These are phyloP conservation scores for Pyrochroa serraticornis DNA, from an alignment of 2,888 invertebrate species.

Conservation along the genomic window DNA sequence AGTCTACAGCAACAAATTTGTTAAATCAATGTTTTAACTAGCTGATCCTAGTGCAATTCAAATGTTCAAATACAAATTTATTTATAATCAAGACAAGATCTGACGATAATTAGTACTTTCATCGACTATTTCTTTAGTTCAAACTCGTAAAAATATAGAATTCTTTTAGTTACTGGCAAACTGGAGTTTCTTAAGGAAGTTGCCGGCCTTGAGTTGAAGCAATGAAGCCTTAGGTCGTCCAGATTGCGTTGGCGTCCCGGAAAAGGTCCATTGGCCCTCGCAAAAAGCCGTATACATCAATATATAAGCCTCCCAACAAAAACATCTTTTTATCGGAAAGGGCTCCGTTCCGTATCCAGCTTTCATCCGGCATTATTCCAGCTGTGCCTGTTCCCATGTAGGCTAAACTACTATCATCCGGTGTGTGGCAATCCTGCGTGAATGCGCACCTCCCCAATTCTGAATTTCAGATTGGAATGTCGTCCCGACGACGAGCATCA, in stretches of 20 bases:
- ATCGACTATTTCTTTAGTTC: too few relatives aligned
- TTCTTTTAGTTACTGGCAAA: too few relatives aligned
- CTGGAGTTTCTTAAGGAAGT: too few relatives aligned
- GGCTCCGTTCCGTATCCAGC: conserved; percentile 13
- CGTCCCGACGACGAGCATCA: conserved; percentile 15
- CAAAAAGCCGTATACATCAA: conserved; percentile 1
- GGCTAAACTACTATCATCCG: conserved; percentile 21
- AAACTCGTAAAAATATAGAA: too few relatives aligned
- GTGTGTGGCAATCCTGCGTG: conserved; percentile 23
- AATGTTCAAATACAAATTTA: too few relatives aligned
- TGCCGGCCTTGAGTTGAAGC: too few relatives aligned
- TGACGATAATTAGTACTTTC: too few relatives aligned
- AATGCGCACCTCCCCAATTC: conserved; percentile 21
- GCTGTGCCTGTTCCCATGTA: conserved; percentile 25
- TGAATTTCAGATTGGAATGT: conserved; percentile 32
- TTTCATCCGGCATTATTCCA: conserved; percentile 23
- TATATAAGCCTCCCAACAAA: conserved; percentile 16
- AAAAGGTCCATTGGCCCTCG: conserved; percentile 22
- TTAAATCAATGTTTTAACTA: too few relatives aligned
- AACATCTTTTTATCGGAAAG: conserved; percentile 19
- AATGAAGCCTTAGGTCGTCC: too few relatives aligned
- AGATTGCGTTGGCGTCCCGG: conserved; percentile 28
- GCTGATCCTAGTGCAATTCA: too few relatives aligned
- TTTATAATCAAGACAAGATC: too few relatives aligned
- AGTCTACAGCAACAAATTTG: too few relatives aligned